A percentile compares a stretch with the other conserved stretches of the same genome.
Evolutionary conservation across 2,113 vertebrate genomes (phyloP).

Genomic region (Halcyon senegalensis): DNA sequence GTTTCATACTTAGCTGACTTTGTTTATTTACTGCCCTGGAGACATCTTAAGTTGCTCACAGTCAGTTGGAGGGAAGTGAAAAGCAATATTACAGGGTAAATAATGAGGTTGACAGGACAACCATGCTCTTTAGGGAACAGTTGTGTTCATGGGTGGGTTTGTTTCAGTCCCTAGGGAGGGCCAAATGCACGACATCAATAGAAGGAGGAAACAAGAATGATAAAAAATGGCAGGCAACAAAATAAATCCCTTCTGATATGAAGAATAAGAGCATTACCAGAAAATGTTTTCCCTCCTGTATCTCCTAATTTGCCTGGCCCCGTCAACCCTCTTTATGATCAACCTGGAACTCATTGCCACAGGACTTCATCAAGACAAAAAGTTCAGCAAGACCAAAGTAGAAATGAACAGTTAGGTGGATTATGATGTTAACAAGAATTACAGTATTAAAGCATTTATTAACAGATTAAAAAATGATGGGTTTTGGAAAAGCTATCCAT

Average conservation of each 20-base stretch:
- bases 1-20: slow-evolving; percentile 4
- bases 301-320: background rate
- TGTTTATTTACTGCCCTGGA: background rate
- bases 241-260: background rate
- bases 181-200: background rate
- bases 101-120: background rate
- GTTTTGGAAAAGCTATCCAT: background rate
- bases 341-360: background rate
- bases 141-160: background rate
- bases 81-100: slow-evolving; percentile 2
- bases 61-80: background rate
- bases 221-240: background rate
- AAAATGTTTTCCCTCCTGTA: background rate
- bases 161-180: background rate
- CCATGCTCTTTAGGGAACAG: background rate
- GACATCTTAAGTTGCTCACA: background rate
- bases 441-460: background rate
- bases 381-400: background rate
- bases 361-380: background rate
- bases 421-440: slow-evolving; percentile 7
- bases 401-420: background rate
- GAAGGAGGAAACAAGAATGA: background rate
- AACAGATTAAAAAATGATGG: background rate
- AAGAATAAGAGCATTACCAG: background rate
- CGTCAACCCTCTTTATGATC: background rate